Percentiles rank a stretch among this genome's conserved stretches.
Evolutionary conservation across 2,888 invertebrate species (phyloP).

Genomic region (Cantharis flavilabris): DNA sequence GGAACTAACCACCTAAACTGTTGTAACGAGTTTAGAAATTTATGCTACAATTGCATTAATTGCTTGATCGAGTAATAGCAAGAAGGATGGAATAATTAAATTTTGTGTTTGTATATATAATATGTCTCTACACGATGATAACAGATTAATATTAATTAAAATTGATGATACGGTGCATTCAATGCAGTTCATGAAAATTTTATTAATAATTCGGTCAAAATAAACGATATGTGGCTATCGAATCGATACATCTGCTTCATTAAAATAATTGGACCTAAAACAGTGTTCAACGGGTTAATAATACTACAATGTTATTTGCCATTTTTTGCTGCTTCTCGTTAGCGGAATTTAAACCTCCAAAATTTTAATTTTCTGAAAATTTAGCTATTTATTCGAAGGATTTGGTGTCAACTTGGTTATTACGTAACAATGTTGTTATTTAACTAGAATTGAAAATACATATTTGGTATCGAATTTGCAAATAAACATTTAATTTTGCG

Average conservation of each 20-base stretch:
- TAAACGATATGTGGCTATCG: neutral
- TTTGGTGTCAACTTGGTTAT: no score
- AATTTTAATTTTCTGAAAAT: neutral
- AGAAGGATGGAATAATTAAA: neutral
- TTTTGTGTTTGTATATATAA: neutral
- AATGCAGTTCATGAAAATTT: neutral
- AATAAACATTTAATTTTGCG: no score
- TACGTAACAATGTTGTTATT: no score
- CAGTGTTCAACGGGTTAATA: neutral
- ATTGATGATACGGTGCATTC: neutral
- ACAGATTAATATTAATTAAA: neutral
- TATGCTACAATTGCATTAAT: neutral
- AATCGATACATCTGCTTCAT: neutral
- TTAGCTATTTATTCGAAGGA: neutral
- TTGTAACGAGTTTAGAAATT: neutral
- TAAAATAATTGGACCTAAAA: neutral
- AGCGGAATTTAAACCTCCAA: neutral
- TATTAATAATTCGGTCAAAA: neutral
- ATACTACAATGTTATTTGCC: neutral
- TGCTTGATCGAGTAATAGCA: neutral
- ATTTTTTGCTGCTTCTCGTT: neutral
- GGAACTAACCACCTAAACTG: neutral
- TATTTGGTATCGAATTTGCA: no score
- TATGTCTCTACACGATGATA: neutral
- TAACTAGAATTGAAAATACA: no score